These are phyloP conservation scores for Sphinx pinastri DNA, from an alignment of 2,888 invertebrate genomes.

Conservation along the genomic window DNA sequence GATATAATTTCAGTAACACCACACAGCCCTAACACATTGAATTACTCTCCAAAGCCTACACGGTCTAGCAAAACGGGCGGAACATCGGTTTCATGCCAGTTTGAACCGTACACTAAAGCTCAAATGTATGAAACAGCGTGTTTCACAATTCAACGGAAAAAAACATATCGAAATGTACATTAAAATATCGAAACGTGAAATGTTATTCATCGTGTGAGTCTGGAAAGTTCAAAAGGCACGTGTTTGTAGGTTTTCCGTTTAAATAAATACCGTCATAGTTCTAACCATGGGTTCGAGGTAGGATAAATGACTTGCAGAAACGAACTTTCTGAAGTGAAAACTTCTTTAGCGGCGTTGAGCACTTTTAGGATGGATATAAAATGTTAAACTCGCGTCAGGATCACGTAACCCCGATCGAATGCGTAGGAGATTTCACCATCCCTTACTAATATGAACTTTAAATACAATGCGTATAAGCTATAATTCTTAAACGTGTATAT, in stretches of 20 bases:
- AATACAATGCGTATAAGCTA: no score
- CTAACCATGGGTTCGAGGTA: no score
- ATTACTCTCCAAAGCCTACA: conserved; percentile 37
- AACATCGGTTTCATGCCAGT: conserved; percentile 36
- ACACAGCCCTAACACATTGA: conserved; percentile 20
- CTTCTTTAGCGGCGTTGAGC: no score
- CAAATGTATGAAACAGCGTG: conserved; percentile 34
- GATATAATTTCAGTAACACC: background rate
- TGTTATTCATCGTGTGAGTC: conserved; percentile 7
- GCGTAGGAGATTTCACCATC: no score
- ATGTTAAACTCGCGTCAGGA: no score
- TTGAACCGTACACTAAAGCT: conserved; percentile 35
- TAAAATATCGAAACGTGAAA: conserved; percentile 12
- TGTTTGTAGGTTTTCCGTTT: conserved; percentile 8
- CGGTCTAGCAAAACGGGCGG: conserved; percentile 37
- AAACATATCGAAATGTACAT: background rate
- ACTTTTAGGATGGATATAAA: no score
- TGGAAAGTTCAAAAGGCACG: conserved; percentile 6
- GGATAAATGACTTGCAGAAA: no score
- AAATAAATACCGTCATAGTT: no score
- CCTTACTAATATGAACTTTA: no score
- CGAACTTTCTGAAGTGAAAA: no score
- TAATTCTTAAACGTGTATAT: no score
- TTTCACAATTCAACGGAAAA: conserved; percentile 36
- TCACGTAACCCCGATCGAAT: no score